Evolutionary conservation across 2,797 vertebrate genomes (phyloP), one percentile per base, ranked within the genome.

Genomic region (Tapirus indicus): DNA sequence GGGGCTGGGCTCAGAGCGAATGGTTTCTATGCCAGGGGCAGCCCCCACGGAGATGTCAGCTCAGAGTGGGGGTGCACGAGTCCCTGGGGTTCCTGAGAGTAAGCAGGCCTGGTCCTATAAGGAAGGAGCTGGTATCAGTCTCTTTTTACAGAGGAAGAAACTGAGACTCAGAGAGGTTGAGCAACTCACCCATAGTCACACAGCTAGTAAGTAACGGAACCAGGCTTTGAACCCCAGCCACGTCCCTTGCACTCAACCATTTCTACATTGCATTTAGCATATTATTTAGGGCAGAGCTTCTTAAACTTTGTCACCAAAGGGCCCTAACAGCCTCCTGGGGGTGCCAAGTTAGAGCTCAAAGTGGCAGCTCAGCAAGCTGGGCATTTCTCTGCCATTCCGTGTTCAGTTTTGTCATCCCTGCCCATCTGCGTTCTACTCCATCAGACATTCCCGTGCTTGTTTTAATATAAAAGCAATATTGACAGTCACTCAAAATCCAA

Each of bases 401-500:
- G 66, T n/a, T 60, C 32, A 35, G 77, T 52, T 2, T 2, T 68
- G 66, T 84, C 60, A 27, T 64, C 78, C 41, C 38, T 25, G 23
- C 27, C 62, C 92, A 71, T 85, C 32, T 79, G 60, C 78, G 54
- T 75, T 92, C 75, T 69, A 66, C 71, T 29, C 84, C 41, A 71
- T 52, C 35, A 56, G 56, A 64, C 47, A 18, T 38, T 47, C 16
- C 38, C 25, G 74, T 4, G 11, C 78, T 86, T 93, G 82, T 71
- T 75, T 94, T 75, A 54, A 89, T 58, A 93, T 27, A 83, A 89
- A 94, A 94, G 84, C 38, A 3, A 71, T 64, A 29, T 6, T 64
- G 86, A 95, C 64, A n/a, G 68, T 74, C 47, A 68, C 88, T 96
- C 72, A 44, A 82, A 93, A 52, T 77, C 71, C 69, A 94, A 91